Evolutionary conservation across 2,888 invertebrate genomes (phyloP).

Genomic region (Dichetophora obliterata): DNA sequence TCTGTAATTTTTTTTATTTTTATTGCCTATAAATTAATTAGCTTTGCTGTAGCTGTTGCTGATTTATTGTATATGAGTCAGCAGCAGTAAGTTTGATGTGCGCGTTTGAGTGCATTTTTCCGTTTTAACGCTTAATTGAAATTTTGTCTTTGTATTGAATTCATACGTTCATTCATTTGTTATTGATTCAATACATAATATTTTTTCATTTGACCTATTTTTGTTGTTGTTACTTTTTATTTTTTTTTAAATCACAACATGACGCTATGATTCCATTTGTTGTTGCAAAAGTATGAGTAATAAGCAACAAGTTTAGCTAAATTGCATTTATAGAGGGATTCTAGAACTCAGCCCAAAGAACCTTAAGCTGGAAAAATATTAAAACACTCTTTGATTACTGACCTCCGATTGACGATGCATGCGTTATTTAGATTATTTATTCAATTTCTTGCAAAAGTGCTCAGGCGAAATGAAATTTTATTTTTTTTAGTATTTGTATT

Average conservation of each 20-base stretch:
- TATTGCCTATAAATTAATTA: conserved; percentile 37
- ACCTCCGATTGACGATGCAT: no score
- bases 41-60: conserved; percentile 12
- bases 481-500: no score
- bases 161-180: conserved; percentile 1
- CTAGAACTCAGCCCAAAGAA: no score
- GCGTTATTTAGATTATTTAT: no score
- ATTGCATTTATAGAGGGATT: no score
- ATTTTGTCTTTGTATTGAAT: conserved; percentile 12
- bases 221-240: not conserved
- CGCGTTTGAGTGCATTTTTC: conserved; percentile 31
- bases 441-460: no score
- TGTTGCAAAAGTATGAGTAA: no score
- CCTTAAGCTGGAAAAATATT: no score
- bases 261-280: not conserved
- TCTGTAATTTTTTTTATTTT: not conserved
- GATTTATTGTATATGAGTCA: conserved; percentile 15
- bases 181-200: conserved; percentile 3
- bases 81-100: not conserved
- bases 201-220: conserved; percentile 7
- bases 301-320: no score
- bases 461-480: no score
- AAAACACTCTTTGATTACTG: no score
- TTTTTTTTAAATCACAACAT: not conserved
- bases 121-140: conserved; percentile 37